phyloP scores from a whole-genome alignment of 2,797 vertebrate genomes.

The Toxotes lorentzi region DNA sequence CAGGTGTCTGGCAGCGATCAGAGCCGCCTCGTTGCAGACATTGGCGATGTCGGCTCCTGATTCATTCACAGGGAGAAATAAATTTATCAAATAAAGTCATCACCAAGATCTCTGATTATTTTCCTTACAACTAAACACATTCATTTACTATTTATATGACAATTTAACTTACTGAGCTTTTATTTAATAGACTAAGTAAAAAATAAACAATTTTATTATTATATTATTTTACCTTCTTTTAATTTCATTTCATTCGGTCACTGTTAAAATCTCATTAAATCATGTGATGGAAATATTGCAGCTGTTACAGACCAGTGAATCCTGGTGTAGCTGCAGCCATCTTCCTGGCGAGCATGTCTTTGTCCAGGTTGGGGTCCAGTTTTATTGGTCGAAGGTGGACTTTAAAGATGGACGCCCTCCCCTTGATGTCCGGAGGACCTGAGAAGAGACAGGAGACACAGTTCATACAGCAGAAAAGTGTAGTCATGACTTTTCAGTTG shows the following conservation, averaged over 20 bases:
- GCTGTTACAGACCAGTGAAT: slow-evolving; percentile 81
- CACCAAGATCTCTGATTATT: too few relatives aligned
- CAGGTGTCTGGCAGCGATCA: slow-evolving; percentile 84
- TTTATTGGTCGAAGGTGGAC: slow-evolving; percentile 87
- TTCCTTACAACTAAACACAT: too few relatives aligned
- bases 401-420: slow-evolving; percentile 88
- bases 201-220: neutral
- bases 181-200: too few relatives aligned
- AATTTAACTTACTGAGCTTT: too few relatives aligned
- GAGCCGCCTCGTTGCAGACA: slow-evolving; percentile 87
- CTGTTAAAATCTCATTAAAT: too few relatives aligned
- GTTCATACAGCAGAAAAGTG: neutral
- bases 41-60: slow-evolving; percentile 84
- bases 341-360: slow-evolving; percentile 82
- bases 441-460: neutral
- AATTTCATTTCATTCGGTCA: neutral
- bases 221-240: neutral
- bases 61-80: neutral
- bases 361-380: slow-evolving; percentile 75
- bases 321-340: slow-evolving; percentile 85
- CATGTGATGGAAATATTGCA: too few relatives aligned
- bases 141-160: too few relatives aligned
- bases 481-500: neutral
- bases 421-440: slow-evolving; percentile 90
- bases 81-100: neutral